These are phyloP conservation scores for Eucidaris tribuloides DNA, from an alignment of 35 echinoderm and acorn worm genomes.

Conservation along the genomic window DNA sequence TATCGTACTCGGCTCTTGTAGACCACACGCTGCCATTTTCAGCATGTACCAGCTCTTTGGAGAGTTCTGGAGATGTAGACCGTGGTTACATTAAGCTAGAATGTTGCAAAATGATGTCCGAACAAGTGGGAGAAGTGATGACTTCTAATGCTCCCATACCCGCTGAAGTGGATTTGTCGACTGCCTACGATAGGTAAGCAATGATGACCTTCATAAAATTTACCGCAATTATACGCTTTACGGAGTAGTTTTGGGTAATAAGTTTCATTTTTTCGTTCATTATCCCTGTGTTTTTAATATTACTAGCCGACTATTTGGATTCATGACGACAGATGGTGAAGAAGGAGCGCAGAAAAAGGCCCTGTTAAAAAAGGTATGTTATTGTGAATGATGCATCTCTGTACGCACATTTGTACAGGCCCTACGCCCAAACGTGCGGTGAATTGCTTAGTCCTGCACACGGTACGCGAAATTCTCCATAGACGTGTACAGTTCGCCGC, in stretches of 20 bases:
- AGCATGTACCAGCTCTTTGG: constrained; percentile 43
- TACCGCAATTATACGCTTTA: background rate
- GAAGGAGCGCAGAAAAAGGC: constrained; percentile 76
- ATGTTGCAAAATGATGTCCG: constrained; percentile 77
- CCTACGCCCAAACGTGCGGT: background rate
- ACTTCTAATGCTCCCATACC: constrained; percentile 59
- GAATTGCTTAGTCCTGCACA: constrained; percentile 3
- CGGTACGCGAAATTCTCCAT: too few relatives aligned
- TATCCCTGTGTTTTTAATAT: constrained; percentile 34
- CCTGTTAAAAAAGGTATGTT: constrained; percentile 83
- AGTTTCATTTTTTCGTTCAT: constrained; percentile 23
- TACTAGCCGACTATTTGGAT: constrained; percentile 93
- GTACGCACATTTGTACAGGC: background rate
- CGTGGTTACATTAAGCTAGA: constrained; percentile 41
- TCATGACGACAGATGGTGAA: constrained; percentile 72
- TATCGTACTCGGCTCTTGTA: background rate
- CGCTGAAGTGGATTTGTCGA: constrained; percentile 64
- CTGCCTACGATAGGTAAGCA: constrained; percentile 83
- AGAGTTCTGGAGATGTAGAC: constrained; percentile 45
- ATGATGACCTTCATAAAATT: background rate
- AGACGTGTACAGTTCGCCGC: too few relatives aligned
- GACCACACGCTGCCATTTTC: constrained; percentile 28
- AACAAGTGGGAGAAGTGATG: constrained; percentile 80
- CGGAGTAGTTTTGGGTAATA: background rate
- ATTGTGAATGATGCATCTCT: constrained; percentile 12